phyloP scores from a whole-genome alignment of 1,140 invertebrate genomes.

The Hypsibius dujardini region DNA sequence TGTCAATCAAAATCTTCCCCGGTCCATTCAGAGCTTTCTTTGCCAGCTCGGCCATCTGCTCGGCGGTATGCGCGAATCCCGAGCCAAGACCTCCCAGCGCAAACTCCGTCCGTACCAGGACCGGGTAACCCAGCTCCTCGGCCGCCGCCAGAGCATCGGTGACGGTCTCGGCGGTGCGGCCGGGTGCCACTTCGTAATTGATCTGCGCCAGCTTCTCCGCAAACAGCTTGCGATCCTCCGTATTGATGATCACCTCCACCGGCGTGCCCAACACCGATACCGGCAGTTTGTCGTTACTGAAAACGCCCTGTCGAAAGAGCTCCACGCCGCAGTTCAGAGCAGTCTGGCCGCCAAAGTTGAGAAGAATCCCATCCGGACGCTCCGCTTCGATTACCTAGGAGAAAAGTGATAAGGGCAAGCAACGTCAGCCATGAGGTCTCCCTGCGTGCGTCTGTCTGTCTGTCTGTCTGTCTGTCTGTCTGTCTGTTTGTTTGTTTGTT shows the following conservation, averaged over 20 bases:
- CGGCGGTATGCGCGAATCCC: constrained; percentile 78
- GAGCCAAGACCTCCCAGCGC: constrained; percentile 90
- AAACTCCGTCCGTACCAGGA: constrained; percentile 84
- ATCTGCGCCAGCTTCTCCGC: constrained; percentile 71
- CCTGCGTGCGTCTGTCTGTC: too few relatives aligned
- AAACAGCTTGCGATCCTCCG: constrained; percentile 91
- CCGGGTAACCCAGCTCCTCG: constrained; percentile 70
- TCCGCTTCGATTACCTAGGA: constrained; percentile 73
- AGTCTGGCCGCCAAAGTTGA: constrained; percentile 97
- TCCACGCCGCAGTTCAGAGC: constrained; percentile 93
- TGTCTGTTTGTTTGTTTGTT: too few relatives aligned
- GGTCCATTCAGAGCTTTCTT: constrained; percentile 78
- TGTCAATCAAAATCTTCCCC: constrained; percentile 85
- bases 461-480: too few relatives aligned
- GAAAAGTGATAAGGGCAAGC: too few relatives aligned
- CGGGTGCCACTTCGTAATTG: constrained; percentile 45
- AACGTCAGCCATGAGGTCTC: too few relatives aligned
- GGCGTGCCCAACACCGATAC: constrained; percentile 76
- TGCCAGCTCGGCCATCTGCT: constrained; percentile 58
- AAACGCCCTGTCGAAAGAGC: constrained; percentile 31
- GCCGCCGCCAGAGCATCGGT: constrained; percentile 64
- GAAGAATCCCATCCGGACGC: constrained; percentile 75
- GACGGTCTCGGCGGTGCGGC: background rate
- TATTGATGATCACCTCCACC: constrained; percentile 82
- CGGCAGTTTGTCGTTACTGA: constrained; percentile 34